Conservation (phyloP, 2,797 vertebrate genomes). For the Phalanger gymnotis region DNA sequence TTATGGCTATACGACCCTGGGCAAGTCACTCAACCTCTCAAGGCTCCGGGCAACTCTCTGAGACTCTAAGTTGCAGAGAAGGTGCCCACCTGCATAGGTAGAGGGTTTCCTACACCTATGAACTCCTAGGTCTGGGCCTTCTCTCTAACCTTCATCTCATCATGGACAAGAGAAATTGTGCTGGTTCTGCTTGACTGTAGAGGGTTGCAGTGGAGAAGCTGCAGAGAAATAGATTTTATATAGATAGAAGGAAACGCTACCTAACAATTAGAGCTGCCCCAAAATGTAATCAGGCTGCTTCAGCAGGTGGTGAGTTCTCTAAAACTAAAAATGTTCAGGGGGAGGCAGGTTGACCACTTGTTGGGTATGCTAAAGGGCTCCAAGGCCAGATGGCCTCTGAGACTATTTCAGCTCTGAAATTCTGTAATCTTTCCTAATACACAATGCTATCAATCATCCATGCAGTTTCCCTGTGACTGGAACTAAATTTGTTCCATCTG, state of each 20-base stretch:
- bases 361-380: neutral
- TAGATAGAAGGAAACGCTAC: neutral
- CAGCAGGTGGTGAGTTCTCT: neutral
- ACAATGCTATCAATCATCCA: neutral
- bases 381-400: neutral
- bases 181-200: neutral
- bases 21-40: neutral
- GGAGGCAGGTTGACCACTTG: neutral
- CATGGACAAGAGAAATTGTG: neutral
- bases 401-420: neutral
- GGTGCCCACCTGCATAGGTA: neutral
- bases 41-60: neutral
- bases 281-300: neutral
- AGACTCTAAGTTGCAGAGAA: neutral
- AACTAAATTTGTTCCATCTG: neutral
- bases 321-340: neutral
- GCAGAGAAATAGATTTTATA: neutral
- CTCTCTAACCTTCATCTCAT: neutral
- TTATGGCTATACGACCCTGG: neutral
- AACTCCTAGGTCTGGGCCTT: neutral
- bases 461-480: neutral
- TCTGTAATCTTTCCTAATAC: neutral
- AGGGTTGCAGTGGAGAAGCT: neutral
- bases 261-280: neutral
- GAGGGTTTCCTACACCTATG: neutral